Conservation (phyloP, 2,888 invertebrate genomes). For the Diplazon laetatorius region DNA sequence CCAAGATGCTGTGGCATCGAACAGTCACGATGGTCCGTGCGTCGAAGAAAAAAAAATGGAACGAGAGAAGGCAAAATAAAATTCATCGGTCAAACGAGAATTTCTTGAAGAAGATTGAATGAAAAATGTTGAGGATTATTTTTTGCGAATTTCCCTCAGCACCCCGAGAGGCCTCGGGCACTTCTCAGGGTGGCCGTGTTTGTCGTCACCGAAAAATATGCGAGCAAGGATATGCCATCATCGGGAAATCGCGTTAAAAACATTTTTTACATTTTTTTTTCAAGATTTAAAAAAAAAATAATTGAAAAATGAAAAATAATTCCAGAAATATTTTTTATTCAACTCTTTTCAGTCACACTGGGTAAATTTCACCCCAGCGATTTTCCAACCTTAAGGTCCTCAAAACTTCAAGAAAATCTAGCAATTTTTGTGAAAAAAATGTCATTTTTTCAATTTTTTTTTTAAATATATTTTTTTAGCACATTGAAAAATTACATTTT, state of each 20-base stretch:
- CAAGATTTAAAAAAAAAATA: conserved; percentile 45
- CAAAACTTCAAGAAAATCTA: no score
- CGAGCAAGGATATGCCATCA: conserved; percentile 81
- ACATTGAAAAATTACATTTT: no score
- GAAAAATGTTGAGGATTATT: no score
- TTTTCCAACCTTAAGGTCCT: no score
- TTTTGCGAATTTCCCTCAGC: conserved; percentile 73
- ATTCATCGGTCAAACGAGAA: conserved; percentile 12
- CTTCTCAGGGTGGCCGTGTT: conserved; percentile 74
- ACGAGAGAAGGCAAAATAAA: conserved; percentile 28
- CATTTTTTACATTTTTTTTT: neutral
- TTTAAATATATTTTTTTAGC: no score
- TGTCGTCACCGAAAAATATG: conserved; percentile 77
- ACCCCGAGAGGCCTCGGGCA: conserved; percentile 75
- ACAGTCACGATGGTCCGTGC: conserved; percentile 53
- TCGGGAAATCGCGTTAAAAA: conserved; percentile 67
- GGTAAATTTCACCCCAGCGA: no score
- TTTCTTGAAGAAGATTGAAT: neutral
- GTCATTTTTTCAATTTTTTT: no score
- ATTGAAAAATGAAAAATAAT: neutral
- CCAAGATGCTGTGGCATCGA: conserved; percentile 89
- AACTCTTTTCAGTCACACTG: no score
- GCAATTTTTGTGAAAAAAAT: no score
- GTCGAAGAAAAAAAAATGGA: conserved; percentile 68
- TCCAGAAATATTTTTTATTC: no score